Evolutionary conservation across 2,113 vertebrate species (phyloP), one percentile per base, ranked within the genome.

Genomic region (Pollachius pollachius): DNA sequence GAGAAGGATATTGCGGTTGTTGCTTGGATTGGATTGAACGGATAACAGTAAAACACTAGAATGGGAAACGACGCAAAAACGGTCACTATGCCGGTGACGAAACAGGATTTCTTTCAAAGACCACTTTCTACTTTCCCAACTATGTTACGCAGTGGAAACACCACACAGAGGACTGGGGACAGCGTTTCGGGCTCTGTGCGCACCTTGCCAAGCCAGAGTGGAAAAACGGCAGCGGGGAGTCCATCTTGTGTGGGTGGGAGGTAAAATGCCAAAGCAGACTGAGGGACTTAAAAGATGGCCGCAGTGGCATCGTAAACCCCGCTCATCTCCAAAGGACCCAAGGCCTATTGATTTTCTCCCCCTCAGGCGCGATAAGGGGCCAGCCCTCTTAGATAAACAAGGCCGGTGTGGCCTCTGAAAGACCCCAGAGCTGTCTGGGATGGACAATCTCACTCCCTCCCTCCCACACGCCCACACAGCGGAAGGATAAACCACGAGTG

Each of bases 371-470:
- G 78, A 89, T 88, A 89, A 90, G 85, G 41, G 85, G 77, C 80
- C 84, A 84, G 82, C 85, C 78, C 84, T 78, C 85, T 79, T 74
- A 85, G 84, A 89, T 87, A 90, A 89, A 90, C 88, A 89, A 89
- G 88, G 86, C 86, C 84, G 77, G 83, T 62, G 74, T 80, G 83
- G 85, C 79, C 84, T 84, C 78, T 78, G 73, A 80, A 76, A 84
- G 87, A 88, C 83, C 84, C 83, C 75, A 84, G 77, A 77, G 81
- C 80, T 81, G 83, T 85, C 85, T 83, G 66, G 70, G 68, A 79
- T 19, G 65, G 73, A 82, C 80, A 74, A 76, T 81, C 79, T 77
- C 82, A 62, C 59, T 73, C 48, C 48, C 61, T 27, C 68, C 52
- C 68, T 52, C 34, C 48, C 60, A 62, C 60, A 18, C 57, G 68